Conservation (phyloP, 2,113 vertebrate species). For the Siniperca knerii region DNA sequence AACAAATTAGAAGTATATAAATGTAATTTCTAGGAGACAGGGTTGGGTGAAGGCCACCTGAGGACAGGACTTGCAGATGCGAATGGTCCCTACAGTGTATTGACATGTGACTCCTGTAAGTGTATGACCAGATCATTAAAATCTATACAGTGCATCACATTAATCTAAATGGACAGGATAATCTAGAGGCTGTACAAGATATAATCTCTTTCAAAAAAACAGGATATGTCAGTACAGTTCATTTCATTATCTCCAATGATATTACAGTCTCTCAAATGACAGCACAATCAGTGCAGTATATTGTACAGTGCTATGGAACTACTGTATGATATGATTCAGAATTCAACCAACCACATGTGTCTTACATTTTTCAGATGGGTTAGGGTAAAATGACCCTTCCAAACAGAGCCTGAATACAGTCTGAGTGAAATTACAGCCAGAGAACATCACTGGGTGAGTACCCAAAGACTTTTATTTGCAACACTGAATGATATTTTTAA, state of each 20-base stretch:
- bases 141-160: conserved; percentile 40
- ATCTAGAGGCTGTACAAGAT: conserved; percentile 27
- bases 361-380: conserved; percentile 29
- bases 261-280: conserved; percentile 3
- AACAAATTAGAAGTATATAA: conserved; percentile 43
- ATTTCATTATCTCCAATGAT: conserved; percentile 37
- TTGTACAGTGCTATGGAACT: background rate
- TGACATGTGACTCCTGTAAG: conserved; percentile 1
- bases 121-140: conserved; percentile 33
- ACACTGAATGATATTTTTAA: conserved; percentile 19
- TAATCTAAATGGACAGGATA: conserved; percentile 63
- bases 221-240: conserved; percentile 24
- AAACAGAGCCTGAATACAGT: conserved; percentile 17
- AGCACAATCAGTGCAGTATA: background rate
- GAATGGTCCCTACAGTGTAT: conserved; percentile 5
- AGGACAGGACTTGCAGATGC: conserved; percentile 6
- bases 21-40: conserved; percentile 21
- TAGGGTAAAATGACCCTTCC: conserved; percentile 21
- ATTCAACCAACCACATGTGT: conserved; percentile 25
- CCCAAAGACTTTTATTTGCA: conserved; percentile 35
- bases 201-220: conserved; percentile 46
- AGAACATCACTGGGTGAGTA: conserved; percentile 16
- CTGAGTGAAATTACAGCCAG: conserved; percentile 32
- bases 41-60: conserved; percentile 14
- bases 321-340: conserved; percentile 13